Conservation (phyloP, 2,888 invertebrate species). For the Napeogenes inachia region DNA sequence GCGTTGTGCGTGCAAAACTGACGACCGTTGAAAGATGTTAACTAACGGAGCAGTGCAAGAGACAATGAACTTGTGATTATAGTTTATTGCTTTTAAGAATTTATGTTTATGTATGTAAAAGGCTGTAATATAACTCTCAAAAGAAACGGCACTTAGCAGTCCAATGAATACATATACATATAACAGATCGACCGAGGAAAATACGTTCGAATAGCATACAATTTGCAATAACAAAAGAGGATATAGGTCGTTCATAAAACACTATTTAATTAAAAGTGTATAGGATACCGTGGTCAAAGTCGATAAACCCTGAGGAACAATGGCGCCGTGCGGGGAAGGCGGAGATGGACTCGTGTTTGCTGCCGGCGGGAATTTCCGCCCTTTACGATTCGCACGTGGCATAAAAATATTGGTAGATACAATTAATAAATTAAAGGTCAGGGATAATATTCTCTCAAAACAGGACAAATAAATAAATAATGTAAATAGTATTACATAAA, state of each 20-base stretch:
- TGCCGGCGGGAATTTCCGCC: constrained; percentile 56
- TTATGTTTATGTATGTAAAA: constrained; percentile 24
- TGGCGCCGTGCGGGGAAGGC: constrained; percentile 66
- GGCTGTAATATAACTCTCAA: constrained; percentile 17
- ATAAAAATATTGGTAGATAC: constrained; percentile 5
- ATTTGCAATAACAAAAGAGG: constrained; percentile 24
- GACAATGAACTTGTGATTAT: constrained; percentile 56
- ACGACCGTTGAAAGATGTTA: constrained; percentile 43
- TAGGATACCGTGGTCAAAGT: constrained; percentile 44
- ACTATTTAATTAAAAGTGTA: constrained; percentile 58
- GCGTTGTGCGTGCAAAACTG: constrained; percentile 52
- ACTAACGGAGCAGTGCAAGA: constrained; percentile 46
- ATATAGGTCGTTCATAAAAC: constrained; percentile 40
- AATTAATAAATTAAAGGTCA: constrained; percentile 5
- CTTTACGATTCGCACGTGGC: constrained; percentile 45
- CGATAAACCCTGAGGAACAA: constrained; percentile 54
- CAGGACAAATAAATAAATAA: not conserved
- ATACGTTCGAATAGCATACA: constrained; percentile 24
- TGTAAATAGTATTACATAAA: not conserved
- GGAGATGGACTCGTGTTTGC: constrained; percentile 60
- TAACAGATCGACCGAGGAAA: constrained; percentile 15
- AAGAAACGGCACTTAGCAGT: constrained; percentile 19
- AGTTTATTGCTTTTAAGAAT: constrained; percentile 39
- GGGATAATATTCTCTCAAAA: not conserved
- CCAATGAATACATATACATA: not conserved